A percentile compares a stretch with the other conserved stretches of the same genome.
phyloP scores from a whole-genome alignment of 2,888 invertebrate species.

The Conistra vaccinii region DNA sequence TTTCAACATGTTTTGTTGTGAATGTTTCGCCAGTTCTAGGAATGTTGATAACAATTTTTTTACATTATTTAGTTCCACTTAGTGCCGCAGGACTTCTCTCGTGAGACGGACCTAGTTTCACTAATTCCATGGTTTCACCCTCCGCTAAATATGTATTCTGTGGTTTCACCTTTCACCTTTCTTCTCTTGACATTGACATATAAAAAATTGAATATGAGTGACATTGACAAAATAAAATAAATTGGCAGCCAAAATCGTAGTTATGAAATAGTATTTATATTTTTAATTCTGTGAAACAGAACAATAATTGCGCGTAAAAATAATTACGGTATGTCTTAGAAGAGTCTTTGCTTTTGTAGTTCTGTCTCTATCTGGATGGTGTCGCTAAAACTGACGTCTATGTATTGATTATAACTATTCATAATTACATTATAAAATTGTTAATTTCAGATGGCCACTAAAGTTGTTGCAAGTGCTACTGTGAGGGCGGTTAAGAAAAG shows the following conservation, averaged over 20 bases:
- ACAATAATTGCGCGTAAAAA: slow-evolving; percentile 56
- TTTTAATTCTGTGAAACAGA: slow-evolving; percentile 42
- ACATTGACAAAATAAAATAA: slow-evolving; percentile 40
- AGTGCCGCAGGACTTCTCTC: neutral
- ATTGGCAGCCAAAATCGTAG: slow-evolving; percentile 62
- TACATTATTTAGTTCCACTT: neutral
- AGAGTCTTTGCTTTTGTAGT: neutral
- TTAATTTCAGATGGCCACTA: slow-evolving; percentile 92
- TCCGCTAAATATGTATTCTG: too few relatives aligned
- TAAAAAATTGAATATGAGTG: slow-evolving; percentile 2
- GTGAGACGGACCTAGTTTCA: neutral
- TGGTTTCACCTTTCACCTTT: neutral
- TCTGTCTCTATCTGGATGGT: neutral
- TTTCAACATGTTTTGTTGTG: too few relatives aligned
- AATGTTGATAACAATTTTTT: neutral
- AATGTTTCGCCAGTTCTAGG: too few relatives aligned
- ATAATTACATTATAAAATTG: neutral
- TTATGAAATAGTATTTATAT: slow-evolving; percentile 57
- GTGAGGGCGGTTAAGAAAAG: slow-evolving; percentile 96
- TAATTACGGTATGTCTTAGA: slow-evolving; percentile 46
- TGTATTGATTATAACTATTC: neutral
- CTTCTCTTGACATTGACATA: neutral
- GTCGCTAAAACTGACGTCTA: neutral
- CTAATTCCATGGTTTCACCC: too few relatives aligned
- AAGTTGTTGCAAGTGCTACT: slow-evolving; percentile 96